These are phyloP conservation scores for Coreoperca whiteheadi DNA, from an alignment of 2,113 vertebrate species.

Conservation along the genomic window DNA sequence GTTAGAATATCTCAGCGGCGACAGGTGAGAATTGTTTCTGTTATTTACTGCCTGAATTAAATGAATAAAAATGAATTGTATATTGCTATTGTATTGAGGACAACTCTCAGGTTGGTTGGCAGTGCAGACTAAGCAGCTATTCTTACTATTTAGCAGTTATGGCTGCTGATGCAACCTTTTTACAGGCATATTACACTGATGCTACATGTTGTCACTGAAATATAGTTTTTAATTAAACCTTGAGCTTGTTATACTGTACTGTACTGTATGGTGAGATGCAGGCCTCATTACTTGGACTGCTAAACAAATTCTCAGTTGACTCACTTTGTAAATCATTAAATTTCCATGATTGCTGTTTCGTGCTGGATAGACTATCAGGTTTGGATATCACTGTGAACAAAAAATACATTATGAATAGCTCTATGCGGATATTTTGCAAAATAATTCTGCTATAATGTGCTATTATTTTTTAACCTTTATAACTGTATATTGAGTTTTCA, in stretches of 20 bases:
- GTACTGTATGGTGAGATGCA: background rate
- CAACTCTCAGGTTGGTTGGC: conserved; percentile 42
- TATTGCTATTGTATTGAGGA: background rate
- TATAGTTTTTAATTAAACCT: conserved; percentile 60
- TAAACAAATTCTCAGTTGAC: conserved; percentile 5
- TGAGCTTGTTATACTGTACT: background rate
- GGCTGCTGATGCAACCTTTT: conserved; percentile 30
- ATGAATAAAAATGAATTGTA: conserved; percentile 18
- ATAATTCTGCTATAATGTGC: background rate
- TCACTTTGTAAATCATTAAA: conserved; percentile 6
- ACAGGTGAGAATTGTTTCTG: conserved; percentile 13
- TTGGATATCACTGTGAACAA: background rate
- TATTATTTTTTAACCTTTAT: conserved; percentile 4
- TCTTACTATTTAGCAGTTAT: background rate
- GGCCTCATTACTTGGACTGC: background rate
- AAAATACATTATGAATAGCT: background rate
- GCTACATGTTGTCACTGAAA: conserved; percentile 37
- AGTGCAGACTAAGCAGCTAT: conserved; percentile 26
- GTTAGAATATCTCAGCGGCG: background rate
- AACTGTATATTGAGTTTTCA: background rate
- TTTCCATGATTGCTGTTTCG: background rate
- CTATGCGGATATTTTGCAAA: background rate
- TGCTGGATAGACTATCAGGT: background rate
- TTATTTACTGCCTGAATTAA: conserved; percentile 50
- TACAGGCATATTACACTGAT: conserved; percentile 14